phyloP scores from a whole-genome alignment of 2,797 vertebrate genomes.

The Rachycentron canadum region DNA sequence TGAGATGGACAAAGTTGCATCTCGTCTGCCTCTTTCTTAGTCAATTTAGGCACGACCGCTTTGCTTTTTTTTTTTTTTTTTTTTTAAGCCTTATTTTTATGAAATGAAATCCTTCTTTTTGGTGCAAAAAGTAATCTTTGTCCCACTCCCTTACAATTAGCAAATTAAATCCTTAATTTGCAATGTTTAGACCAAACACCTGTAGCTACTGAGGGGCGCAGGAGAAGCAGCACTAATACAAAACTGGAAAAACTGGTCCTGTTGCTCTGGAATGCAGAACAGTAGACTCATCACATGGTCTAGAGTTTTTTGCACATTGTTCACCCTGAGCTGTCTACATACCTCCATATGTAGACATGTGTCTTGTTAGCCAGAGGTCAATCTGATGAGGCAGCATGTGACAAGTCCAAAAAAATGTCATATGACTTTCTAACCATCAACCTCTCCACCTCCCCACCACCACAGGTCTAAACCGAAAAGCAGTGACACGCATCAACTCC shows the following conservation, averaged over 20 bases:
- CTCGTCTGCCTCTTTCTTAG: background rate
- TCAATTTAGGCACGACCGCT: background rate
- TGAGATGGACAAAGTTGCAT: background rate
- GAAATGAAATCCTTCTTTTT: background rate
- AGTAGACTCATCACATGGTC: constrained; percentile 52
- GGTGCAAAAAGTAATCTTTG: background rate
- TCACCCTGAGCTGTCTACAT: constrained; percentile 48
- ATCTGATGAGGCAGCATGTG: constrained; percentile 54
- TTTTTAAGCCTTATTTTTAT: background rate
- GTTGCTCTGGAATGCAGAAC: constrained; percentile 58
- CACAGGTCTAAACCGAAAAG: constrained; percentile 71
- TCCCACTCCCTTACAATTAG: background rate
- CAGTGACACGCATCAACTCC: constrained; percentile 70
- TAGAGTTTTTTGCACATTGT: constrained; percentile 44
- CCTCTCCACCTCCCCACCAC: background rate
- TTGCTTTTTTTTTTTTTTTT: too few relatives aligned
- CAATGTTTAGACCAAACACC: background rate
- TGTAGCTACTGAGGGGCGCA: background rate
- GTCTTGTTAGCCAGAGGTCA: constrained; percentile 19
- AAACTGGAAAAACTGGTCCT: constrained; percentile 75
- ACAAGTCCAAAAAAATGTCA: constrained; percentile 35
- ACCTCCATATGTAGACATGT: constrained; percentile 39
- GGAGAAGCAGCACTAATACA: constrained; percentile 7
- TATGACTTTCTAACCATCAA: constrained; percentile 35
- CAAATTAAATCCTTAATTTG: background rate